phyloP scores from a whole-genome alignment of 1,140 invertebrate genomes.

The Calliphora vicina region DNA sequence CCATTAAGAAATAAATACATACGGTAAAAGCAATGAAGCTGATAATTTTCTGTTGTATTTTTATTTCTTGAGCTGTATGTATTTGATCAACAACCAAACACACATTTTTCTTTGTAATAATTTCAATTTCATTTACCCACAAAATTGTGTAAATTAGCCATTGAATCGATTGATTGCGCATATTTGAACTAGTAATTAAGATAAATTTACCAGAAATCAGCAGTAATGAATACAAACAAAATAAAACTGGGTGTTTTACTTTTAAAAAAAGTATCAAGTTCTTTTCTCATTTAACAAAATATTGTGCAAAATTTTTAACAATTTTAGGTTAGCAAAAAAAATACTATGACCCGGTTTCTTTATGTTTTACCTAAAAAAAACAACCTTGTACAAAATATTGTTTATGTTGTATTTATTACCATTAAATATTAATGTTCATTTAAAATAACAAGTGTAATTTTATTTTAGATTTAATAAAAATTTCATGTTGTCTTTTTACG shows the following conservation, averaged over 20 bases:
- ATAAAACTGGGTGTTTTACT: background rate
- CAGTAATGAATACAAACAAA: background rate
- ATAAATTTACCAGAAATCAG: background rate
- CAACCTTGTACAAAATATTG: background rate
- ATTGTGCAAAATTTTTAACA: background rate
- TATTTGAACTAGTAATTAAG: background rate
- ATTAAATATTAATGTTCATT: no score
- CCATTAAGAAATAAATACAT: no score
- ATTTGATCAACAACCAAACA: no score
- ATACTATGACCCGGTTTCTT: background rate
- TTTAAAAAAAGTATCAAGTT: no score
- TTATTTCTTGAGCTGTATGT: background rate
- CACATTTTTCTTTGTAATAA: no score
- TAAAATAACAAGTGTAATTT: no score
- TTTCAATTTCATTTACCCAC: background rate
- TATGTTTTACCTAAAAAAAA: background rate
- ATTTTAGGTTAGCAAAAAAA: background rate
- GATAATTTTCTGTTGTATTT: background rate
- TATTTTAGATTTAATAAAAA: background rate
- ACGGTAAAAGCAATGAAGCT: background rate
- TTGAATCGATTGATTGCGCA: background rate
- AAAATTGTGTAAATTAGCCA: background rate
- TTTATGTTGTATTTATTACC: background rate
- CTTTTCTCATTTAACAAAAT: background rate
- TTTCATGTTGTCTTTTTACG: constrained; percentile 16